phyloP scores from a whole-genome alignment of 2,797 vertebrate genomes.

The Setipinna tenuifilis region DNA sequence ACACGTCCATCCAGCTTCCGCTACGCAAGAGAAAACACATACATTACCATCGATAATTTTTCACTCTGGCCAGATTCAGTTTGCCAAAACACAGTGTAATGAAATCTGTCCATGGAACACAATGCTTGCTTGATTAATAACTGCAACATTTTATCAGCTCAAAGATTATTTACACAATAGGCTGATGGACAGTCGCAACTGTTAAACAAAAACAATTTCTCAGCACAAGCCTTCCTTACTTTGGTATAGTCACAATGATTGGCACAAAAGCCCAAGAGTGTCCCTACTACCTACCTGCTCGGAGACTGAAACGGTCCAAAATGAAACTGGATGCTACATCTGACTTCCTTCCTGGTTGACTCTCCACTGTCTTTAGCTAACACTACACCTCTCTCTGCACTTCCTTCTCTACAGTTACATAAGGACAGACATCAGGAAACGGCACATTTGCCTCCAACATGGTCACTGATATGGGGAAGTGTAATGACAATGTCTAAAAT shows the following conservation, averaged over 20 bases:
- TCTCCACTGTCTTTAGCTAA: conserved; percentile 73
- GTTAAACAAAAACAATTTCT: background rate
- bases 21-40: conserved; percentile 68
- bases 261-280: background rate
- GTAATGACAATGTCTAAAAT: too few relatives aligned
- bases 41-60: background rate
- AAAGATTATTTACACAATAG: background rate
- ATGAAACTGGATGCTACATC: conserved; percentile 77
- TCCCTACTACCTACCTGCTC: conserved; percentile 66
- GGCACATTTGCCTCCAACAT: background rate
- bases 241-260: background rate
- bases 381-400: conserved; percentile 74
- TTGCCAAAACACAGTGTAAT: background rate
- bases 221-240: background rate
- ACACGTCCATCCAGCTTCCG: conserved; percentile 98
- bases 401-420: conserved; percentile 48
- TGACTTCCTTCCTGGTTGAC: conserved; percentile 72
- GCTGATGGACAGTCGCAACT: background rate
- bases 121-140: background rate
- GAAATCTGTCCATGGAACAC: background rate
- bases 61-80: background rate
- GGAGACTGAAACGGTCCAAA: conserved; percentile 74
- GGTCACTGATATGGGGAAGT: background rate
- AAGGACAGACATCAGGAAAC: conserved; percentile 28
- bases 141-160: background rate